phyloP scores from a whole-genome alignment of 2,113 vertebrate genomes.

The Myocastor coypus region DNA sequence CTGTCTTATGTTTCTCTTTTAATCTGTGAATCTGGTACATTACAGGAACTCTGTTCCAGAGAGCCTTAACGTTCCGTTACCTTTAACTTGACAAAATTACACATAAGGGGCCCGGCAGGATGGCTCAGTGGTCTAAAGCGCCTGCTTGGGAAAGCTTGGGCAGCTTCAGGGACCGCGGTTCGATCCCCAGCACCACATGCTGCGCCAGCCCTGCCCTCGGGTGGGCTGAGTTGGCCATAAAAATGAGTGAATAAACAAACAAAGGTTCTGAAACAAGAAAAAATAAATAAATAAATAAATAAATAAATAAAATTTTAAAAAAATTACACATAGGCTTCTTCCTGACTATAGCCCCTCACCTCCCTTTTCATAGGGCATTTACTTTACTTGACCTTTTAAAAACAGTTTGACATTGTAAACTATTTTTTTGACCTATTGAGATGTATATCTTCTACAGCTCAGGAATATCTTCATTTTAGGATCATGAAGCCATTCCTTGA shows the following conservation, averaged over 20 bases:
- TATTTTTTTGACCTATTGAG: not conserved
- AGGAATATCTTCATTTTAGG: not conserved
- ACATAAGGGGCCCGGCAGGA: no score
- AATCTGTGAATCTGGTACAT: not conserved
- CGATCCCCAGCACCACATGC: no score
- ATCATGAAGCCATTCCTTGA: not conserved
- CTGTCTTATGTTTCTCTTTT: not conserved
- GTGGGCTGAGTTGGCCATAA: no score
- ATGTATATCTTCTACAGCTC: not conserved
- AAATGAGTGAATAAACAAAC: no score
- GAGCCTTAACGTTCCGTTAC: not conserved
- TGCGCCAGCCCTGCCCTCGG: no score
- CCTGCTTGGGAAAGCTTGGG: no score
- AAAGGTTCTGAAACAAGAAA: no score
- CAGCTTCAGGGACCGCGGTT: no score
- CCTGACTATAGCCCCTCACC: not conserved
- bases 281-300: no score
- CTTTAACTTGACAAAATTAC: not conserved
- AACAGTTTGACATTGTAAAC: not conserved
- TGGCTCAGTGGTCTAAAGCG: no score
- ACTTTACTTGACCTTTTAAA: not conserved
- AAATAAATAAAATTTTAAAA: no score
- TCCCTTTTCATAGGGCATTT: not conserved
- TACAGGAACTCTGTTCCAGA: not conserved
- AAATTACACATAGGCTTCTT: not conserved